Evolutionary conservation across 2,888 invertebrate species (phyloP), one percentile per base, ranked within the genome.

Genomic region (Rotaria macrura): DNA sequence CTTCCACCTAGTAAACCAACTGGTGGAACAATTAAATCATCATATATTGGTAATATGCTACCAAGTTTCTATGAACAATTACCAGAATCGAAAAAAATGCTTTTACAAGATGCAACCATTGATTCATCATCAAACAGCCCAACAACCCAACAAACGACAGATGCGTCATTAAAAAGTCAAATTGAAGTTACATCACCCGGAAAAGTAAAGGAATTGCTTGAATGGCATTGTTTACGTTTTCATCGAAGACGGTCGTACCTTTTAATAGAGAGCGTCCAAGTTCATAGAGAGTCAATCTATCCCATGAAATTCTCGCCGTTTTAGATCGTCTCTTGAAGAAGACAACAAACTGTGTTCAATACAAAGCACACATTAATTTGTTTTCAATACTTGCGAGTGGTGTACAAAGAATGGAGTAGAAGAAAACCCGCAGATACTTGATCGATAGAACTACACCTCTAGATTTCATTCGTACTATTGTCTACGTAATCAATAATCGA

Each of bases 91-190:
- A 79, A 79, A 79, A 79, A 79, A 40, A 79, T 79, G 79, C 79
- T 79, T 43, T 79, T 79, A 79, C 79, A 79, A 79, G 79, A 79
- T 79, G 79, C 79, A 43, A 79, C 79, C 14, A 79, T 79, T 79
- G 79, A 79, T 79, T 79, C 79, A 12, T 79, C 79, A 43, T 79
- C 79, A 43, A 43, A 40, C 43, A 43, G 9, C n/a, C 9, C n/a
- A 43, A 72, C 72, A 72, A 1, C 20, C 7, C 40, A 43, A 79
- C 25, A 12, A 43, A 79, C 25, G 10, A 43, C 25, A n/a, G 79
- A 79, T 43, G 43, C 20, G 12, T 43, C 25, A 40, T n/a, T 43
- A 23, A 79, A 79, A n/a, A 79, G 9, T 79, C 79, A 79, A 79
- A 65, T 65, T 34, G 65, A 65, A 65, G 34, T 65, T 65, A 17